phyloP scores from a whole-genome alignment of 2,797 vertebrate genomes.

The Micromesistius poutassou region DNA sequence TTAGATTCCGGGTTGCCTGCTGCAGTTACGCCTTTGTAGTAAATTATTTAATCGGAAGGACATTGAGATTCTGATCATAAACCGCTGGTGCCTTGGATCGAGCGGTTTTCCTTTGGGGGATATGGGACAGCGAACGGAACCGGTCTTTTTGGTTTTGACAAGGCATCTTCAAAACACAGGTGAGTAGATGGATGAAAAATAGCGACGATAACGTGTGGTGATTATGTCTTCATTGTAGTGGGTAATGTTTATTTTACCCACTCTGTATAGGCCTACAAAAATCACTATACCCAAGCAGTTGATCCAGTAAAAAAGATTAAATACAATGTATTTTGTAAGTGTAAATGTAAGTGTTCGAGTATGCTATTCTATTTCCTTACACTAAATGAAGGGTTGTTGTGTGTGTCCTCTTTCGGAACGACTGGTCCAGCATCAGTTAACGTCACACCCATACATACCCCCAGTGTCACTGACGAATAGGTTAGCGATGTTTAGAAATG shows the following conservation, averaged over 20 bases:
- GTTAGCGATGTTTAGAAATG: background rate
- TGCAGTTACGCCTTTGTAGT: conserved; percentile 50
- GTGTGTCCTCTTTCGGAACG: background rate
- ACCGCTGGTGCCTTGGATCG: conserved; percentile 41
- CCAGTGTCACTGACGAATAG: background rate
- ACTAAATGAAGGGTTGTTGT: background rate
- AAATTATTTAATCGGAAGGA: conserved; percentile 31
- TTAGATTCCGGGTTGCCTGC: conserved; percentile 41
- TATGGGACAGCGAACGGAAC: conserved; percentile 72
- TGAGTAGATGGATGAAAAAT: conserved; percentile 50
- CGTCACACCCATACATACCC: conserved; percentile 2
- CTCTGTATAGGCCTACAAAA: background rate
- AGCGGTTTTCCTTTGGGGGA: conserved; percentile 57
- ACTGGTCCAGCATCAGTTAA: background rate
- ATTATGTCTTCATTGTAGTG: background rate
- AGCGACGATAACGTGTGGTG: background rate
- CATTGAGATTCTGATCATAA: conserved; percentile 25
- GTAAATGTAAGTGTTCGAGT: background rate
- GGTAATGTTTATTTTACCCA: background rate
- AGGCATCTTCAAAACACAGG: conserved; percentile 73
- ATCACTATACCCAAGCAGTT: background rate
- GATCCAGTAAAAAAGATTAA: background rate
- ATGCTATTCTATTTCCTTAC: background rate
- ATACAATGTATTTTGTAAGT: background rate
- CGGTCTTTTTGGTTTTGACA: conserved; percentile 68